A percentile compares a stretch with the other conserved stretches of the same genome.
phyloP scores from a whole-genome alignment of 2,113 vertebrate species.

The Chitala chitala region DNA sequence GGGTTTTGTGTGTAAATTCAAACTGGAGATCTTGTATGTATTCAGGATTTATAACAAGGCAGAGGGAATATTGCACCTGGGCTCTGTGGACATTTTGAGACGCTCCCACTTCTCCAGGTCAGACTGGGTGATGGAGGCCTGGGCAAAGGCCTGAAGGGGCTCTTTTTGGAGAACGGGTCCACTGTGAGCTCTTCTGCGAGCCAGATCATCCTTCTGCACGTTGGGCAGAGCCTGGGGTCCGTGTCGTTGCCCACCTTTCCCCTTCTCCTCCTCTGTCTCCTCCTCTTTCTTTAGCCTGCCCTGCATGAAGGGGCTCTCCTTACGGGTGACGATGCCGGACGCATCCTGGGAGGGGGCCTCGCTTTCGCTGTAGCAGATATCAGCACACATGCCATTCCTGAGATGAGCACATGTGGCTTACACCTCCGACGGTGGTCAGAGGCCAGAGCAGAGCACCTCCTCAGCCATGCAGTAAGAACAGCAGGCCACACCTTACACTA shows the following conservation, averaged over 20 bases:
- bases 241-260: slow-evolving; percentile 29
- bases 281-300: slow-evolving; percentile 32
- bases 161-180: slow-evolving; percentile 53
- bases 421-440: neutral
- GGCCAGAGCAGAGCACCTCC: neutral
- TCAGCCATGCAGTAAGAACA: neutral
- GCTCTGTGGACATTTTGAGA: slow-evolving; percentile 73
- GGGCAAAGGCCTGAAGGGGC: slow-evolving; percentile 53
- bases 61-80: slow-evolving; percentile 68
- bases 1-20: slow-evolving; percentile 18
- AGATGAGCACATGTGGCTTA: neutral
- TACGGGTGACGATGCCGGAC: slow-evolving; percentile 41
- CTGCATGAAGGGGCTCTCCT: slow-evolving; percentile 49
- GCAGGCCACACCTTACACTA: neutral
- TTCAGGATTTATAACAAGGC: neutral
- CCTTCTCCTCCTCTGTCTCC: slow-evolving; percentile 41
- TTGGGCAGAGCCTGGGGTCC: slow-evolving; percentile 45
- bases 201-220: slow-evolving; percentile 72
- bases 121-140: slow-evolving; percentile 70
- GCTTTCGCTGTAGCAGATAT: slow-evolving; percentile 7
- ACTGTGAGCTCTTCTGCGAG: slow-evolving; percentile 59
- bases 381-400: neutral
- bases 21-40: neutral
- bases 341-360: slow-evolving; percentile 3
- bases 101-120: slow-evolving; percentile 88